Percentiles rank a stretch among this genome's conserved stretches.
phyloP scores from a whole-genome alignment of 2,888 invertebrate species.

The Harpalus rubripes region DNA sequence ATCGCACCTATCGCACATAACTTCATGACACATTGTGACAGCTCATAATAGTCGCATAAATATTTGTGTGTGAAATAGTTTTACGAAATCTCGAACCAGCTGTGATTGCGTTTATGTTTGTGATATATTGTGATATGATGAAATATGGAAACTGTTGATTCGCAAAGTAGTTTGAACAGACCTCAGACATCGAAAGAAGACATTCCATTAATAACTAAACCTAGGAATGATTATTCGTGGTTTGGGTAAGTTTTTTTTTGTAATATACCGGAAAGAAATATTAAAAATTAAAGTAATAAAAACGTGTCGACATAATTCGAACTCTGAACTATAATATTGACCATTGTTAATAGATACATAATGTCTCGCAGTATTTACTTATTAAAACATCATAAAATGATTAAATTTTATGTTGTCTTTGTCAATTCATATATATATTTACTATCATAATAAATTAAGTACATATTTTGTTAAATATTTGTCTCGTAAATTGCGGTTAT shows the following conservation, averaged over 20 bases:
- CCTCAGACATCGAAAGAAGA: constrained; percentile 80
- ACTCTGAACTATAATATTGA: no score
- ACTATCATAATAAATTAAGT: not conserved
- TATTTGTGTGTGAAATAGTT: constrained; percentile 27
- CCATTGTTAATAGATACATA: not conserved
- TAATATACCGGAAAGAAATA: constrained; percentile 9
- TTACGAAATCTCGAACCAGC: not conserved
- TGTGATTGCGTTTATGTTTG: constrained; percentile 13
- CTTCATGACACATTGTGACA: constrained; percentile 53
- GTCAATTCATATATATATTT: no score
- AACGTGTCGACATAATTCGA: no score
- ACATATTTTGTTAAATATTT: not conserved
- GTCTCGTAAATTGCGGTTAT: no score
- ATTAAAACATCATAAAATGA: not conserved
- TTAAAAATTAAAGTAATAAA: not conserved
- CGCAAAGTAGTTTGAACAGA: constrained; percentile 76
- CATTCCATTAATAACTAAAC: constrained; percentile 84
- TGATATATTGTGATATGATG: constrained; percentile 46
- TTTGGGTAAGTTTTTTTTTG: constrained; percentile 78
- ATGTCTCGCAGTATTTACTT: not conserved
- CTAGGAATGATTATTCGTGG: constrained; percentile 81
- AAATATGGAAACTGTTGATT: constrained; percentile 75
- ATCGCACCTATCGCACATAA: constrained; percentile 24
- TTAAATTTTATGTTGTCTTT: constrained; percentile 1
- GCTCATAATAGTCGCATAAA: constrained; percentile 47